Evolutionary conservation across 2,888 invertebrate species (phyloP).

Genomic region (Seira musarum): DNA sequence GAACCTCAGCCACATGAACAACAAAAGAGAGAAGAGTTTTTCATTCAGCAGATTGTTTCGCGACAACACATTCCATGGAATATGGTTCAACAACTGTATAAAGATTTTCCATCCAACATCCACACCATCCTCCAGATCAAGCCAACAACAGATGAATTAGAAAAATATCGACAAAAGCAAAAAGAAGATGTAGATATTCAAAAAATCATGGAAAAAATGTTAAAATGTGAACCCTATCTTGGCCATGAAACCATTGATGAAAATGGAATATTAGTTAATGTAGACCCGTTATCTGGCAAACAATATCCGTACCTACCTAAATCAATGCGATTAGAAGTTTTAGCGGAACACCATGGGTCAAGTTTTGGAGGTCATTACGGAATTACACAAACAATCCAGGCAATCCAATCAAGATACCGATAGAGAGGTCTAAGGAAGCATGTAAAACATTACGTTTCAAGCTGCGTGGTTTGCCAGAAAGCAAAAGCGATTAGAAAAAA

Average conservation of each 20-base stretch:
- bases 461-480: conserved; percentile 9
- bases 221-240: no score
- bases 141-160: no score
- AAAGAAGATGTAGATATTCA: not conserved
- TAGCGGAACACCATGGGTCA: not conserved
- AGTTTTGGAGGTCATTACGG: not conserved
- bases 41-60: no score
- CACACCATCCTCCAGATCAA: no score
- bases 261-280: not conserved
- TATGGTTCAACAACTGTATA: no score
- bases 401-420: not conserved
- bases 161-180: no score
- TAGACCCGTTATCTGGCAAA: not conserved
- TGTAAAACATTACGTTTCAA: not conserved
- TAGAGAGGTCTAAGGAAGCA: not conserved
- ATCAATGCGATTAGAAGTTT: not conserved
- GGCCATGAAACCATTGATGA: no score
- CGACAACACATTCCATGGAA: no score
- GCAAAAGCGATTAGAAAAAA: not conserved
- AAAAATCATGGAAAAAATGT: no score
- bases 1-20: not conserved
- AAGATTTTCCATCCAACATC: no score
- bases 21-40: no score
- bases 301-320: conserved; percentile 12
- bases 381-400: not conserved